These are phyloP conservation scores for Arrhamphus sclerolepis DNA, from an alignment of 2,797 vertebrate species.

Conservation along the genomic window DNA sequence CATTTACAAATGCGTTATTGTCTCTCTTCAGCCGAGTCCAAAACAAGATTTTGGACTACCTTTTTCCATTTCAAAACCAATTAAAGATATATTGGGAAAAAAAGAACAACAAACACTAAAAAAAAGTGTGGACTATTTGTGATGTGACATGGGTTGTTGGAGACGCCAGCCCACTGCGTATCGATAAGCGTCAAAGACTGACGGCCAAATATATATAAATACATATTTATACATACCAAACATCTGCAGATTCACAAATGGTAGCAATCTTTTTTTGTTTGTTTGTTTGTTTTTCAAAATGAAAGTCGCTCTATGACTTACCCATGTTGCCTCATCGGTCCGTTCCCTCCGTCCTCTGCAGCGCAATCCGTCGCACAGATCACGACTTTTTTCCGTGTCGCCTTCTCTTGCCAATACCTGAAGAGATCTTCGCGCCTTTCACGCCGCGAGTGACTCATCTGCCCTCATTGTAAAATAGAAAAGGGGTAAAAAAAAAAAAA, in stretches of 20 bases:
- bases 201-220: too few relatives aligned
- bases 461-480: slow-evolving; percentile 46
- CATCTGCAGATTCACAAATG: slow-evolving; percentile 28
- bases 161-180: slow-evolving; percentile 23
- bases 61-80: background rate
- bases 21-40: too few relatives aligned
- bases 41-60: too few relatives aligned
- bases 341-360: slow-evolving; percentile 52
- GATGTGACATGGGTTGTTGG: background rate
- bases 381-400: slow-evolving; percentile 55
- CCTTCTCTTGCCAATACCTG: slow-evolving; percentile 42
- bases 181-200: slow-evolving; percentile 14
- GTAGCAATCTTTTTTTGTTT: slow-evolving; percentile 13
- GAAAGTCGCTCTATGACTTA: slow-evolving; percentile 46
- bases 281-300: too few relatives aligned
- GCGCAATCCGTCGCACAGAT: slow-evolving; percentile 64
- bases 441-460: slow-evolving; percentile 64
- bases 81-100: background rate
- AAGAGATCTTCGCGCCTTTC: slow-evolving; percentile 44
- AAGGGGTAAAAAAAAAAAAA: background rate
- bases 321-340: slow-evolving; percentile 77
- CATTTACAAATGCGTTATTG: too few relatives aligned
- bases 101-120: background rate
- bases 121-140: slow-evolving; percentile 6
- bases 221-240: background rate